phyloP scores from a whole-genome alignment of 2,888 invertebrate genomes.

The Coenonympha glycerion region DNA sequence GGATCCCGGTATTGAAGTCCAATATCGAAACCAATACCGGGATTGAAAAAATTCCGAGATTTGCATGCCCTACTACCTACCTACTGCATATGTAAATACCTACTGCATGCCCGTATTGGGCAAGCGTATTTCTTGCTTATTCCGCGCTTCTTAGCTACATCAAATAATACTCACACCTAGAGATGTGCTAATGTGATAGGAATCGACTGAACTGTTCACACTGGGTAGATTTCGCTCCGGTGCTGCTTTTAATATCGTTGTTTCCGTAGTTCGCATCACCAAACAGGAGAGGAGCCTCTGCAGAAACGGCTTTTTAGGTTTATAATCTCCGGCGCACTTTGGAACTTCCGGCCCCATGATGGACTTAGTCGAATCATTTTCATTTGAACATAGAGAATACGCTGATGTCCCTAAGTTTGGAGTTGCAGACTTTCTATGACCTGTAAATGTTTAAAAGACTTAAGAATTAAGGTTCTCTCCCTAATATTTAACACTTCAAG shows the following conservation, averaged over 20 bases:
- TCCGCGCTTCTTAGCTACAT: no score
- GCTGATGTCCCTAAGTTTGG: slow-evolving; percentile 60
- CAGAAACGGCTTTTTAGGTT: slow-evolving; percentile 51
- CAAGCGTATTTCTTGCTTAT: no score
- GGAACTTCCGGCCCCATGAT: slow-evolving; percentile 5
- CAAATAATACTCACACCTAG: slow-evolving; percentile 46
- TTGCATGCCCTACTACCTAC: no score
- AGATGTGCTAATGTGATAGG: slow-evolving; percentile 58
- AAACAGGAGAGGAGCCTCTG: slow-evolving; percentile 58
- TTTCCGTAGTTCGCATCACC: slow-evolving; percentile 45
- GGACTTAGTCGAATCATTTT: slow-evolving; percentile 26
- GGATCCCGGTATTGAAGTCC: no score
- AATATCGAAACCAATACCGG: no score
- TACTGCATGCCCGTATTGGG: no score
- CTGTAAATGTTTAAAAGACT: slow-evolving; percentile 34
- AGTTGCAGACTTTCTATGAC: slow-evolving; percentile 44
- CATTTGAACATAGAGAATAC: slow-evolving; percentile 42
- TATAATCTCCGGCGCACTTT: slow-evolving; percentile 31
- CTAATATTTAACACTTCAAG: no score
- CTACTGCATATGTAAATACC: no score
- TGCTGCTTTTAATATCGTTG: slow-evolving; percentile 35
- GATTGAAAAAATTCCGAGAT: no score
- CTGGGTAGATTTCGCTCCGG: slow-evolving; percentile 28
- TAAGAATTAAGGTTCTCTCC: not conserved
- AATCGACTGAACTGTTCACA: slow-evolving; percentile 49